Percentiles rank a stretch among this genome's conserved stretches.
phyloP scores from a whole-genome alignment of 2,797 vertebrate species.

The Enteromius thamalakanensis region DNA sequence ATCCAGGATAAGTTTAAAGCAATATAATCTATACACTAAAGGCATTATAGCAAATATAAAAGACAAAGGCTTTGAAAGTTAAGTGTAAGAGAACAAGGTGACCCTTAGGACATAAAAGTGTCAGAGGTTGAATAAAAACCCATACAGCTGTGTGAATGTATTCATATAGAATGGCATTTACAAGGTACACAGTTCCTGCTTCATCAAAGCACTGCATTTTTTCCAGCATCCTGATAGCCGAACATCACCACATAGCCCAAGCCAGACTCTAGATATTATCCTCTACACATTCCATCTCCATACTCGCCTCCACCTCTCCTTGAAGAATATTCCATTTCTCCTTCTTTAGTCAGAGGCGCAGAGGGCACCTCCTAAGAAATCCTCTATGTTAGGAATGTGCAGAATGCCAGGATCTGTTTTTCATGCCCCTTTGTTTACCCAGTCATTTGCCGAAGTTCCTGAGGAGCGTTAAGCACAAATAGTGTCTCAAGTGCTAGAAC shows the following conservation, averaged over 20 bases:
- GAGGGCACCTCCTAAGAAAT: slow-evolving; percentile 35
- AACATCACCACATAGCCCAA: not conserved
- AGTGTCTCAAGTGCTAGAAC: slow-evolving; percentile 32
- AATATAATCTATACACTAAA: not conserved
- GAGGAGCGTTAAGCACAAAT: slow-evolving; percentile 41
- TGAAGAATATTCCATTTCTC: slow-evolving; percentile 48
- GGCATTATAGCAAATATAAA: not conserved
- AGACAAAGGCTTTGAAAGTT: not conserved
- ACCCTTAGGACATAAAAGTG: no score
- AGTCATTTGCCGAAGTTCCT: slow-evolving; percentile 41
- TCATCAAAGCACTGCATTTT: not conserved
- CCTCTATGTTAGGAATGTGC: slow-evolving; percentile 49
- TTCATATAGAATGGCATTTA: slow-evolving; percentile 8
- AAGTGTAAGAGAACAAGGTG: not conserved
- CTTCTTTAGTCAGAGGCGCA: slow-evolving; percentile 55
- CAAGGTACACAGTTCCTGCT: not conserved
- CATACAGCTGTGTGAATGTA: not conserved
- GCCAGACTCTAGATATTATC: slow-evolving; percentile 22
- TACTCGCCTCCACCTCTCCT: slow-evolving; percentile 34
- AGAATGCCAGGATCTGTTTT: slow-evolving; percentile 57
- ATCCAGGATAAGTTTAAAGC: not conserved
- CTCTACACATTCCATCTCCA: slow-evolving; percentile 42
- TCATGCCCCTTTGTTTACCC: slow-evolving; percentile 51
- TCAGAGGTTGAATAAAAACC: not conserved
- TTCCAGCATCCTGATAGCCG: slow-evolving; percentile 12